Evolutionary conservation across 2,797 vertebrate species (phyloP), one percentile per base, ranked within the genome.

Genomic region (Centropyge bicolor): DNA sequence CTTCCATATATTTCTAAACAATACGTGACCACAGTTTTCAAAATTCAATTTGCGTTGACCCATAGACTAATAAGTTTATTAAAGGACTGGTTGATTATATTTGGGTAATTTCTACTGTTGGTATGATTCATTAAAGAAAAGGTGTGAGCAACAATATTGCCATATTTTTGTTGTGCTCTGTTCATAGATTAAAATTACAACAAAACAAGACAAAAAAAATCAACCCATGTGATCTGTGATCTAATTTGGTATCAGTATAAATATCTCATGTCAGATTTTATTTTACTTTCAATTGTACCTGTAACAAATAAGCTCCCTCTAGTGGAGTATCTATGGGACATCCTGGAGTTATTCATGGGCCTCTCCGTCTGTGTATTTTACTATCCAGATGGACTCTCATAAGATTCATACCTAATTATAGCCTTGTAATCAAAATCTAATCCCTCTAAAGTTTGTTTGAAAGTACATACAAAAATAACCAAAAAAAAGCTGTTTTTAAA

Each of bases 61-160:
- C 12, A 17, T 22, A 49, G 7, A 36, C 6, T 22, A 20, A 36
- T 41, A 41, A 11, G n/a, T 81, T 75, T 62, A 70, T 72, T 0
- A 5, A 61, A 57, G 40, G 36, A 76, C 52, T n/a, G 35, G 3
- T 35, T 14, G 27, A 22, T 64, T 70, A 82, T 54, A 49, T 63
- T 52, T 17, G 27, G 4, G 5, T 40, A 5, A 24, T 79, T 70
- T 40, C 22, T 63, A 24, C 12, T 54, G 52, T 77, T 22, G 22
- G 48, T 43, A 36, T 36, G 52, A 24, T 48, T 74, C 12, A 43
- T 35, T 64, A 17, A 68, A 49, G 54, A 8, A 31, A 31, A 31
- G 27, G 4, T 31, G 27, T 4, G 27, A 2, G 27, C 27, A 31
- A 31, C 2, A 4, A 31, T 31, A 31, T 31, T 31, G 27, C 27